Evolutionary conservation across 2,888 invertebrate species (phyloP).

Genomic region (Standfussiana lucernea): DNA sequence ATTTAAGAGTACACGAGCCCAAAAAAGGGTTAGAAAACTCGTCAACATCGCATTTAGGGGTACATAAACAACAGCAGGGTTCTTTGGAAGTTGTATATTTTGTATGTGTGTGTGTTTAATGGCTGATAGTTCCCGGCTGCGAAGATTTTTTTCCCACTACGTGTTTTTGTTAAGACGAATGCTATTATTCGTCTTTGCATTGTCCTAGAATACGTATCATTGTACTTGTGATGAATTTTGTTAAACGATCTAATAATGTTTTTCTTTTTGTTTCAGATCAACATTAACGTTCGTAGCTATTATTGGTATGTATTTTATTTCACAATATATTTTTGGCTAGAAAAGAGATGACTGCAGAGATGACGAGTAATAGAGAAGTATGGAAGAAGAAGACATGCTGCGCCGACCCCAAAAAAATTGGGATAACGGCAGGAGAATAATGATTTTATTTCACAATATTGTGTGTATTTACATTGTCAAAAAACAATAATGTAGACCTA

Average conservation of each 20-base stretch:
- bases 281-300: constrained; percentile 57
- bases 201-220: not conserved
- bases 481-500: not conserved
- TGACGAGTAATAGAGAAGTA: too few relatives aligned
- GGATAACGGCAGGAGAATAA: too few relatives aligned
- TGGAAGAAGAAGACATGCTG: too few relatives aligned
- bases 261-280: constrained; percentile 70
- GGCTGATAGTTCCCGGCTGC: not conserved
- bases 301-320: constrained; percentile 67
- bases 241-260: not conserved
- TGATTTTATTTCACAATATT: not conserved
- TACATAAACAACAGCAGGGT: not conserved
- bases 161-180: not conserved
- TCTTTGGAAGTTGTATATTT: not conserved
- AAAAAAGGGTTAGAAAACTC: not conserved
- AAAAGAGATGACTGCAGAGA: too few relatives aligned
- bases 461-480: not conserved
- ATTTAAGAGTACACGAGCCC: constrained; percentile 1
- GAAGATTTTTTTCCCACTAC: not conserved
- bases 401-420: too few relatives aligned
- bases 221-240: too few relatives aligned
- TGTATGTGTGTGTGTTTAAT: not conserved
- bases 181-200: too few relatives aligned
- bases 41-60: not conserved
- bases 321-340: too few relatives aligned